Percentiles rank a stretch among this genome's conserved stretches.
Evolutionary conservation across 2,888 invertebrate genomes (phyloP).

Genomic region (Clitarchus hookeri): DNA sequence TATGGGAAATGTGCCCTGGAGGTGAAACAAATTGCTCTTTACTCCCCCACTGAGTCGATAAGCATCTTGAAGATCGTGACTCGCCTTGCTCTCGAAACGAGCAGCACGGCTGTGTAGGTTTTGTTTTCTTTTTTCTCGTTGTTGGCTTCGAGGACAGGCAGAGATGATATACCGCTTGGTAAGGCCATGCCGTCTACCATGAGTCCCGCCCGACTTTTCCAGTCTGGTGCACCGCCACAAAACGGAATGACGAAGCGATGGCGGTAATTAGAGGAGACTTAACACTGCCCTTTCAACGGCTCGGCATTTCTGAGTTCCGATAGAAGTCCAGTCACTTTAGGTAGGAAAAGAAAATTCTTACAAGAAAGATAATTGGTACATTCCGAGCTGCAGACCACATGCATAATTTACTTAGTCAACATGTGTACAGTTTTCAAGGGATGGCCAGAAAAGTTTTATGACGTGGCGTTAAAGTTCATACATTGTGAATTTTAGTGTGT

Average conservation of each 20-base stretch:
- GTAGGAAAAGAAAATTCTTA: no score
- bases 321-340: no score
- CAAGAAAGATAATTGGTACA: no score
- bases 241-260: neutral
- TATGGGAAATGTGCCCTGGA: neutral
- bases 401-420: no score
- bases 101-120: neutral
- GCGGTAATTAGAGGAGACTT: no score
- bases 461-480: no score
- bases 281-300: no score
- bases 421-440: no score
- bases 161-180: neutral
- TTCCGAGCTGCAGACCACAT: no score
- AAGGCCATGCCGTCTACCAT: neutral
- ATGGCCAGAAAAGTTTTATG: no score
- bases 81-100: conserved; percentile 14
- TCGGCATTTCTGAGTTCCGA: no score
- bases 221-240: neutral
- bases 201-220: neutral
- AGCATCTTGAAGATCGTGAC: neutral
- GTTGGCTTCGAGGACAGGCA: neutral
- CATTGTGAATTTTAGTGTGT: no score
- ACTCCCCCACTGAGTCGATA: neutral
- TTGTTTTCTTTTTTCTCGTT: neutral
- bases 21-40: neutral